Evolutionary conservation across 2,797 vertebrate species (phyloP).

Genomic region (Petrocephalus sullivani): DNA sequence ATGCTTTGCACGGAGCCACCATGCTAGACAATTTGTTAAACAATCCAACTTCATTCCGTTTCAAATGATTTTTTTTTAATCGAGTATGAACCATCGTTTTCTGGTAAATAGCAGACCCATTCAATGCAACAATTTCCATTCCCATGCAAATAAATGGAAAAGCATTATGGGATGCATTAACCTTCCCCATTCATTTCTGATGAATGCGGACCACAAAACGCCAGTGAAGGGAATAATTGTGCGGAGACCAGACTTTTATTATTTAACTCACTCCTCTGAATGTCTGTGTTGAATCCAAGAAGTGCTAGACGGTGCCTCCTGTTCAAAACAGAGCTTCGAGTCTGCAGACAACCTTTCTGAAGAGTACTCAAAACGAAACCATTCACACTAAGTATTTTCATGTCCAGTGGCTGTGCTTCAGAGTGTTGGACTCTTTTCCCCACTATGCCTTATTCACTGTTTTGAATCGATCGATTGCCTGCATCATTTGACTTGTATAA

Average conservation of each 20-base stretch:
- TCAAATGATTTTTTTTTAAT: background rate
- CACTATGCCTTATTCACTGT: background rate
- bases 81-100: background rate
- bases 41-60: background rate
- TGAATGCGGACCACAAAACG: constrained; percentile 34
- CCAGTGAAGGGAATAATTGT: constrained; percentile 58
- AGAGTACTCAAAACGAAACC: background rate
- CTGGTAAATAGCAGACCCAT: background rate
- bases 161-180: constrained; percentile 2
- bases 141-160: constrained; percentile 14
- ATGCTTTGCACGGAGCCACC: background rate
- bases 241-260: constrained; percentile 63
- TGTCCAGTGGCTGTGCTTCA: background rate
- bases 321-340: constrained; percentile 63
- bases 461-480: background rate
- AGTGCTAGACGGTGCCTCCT: constrained; percentile 73
- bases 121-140: background rate
- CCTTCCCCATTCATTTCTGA: constrained; percentile 24
- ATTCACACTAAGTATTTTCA: background rate
- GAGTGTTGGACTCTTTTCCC: background rate
- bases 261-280: constrained; percentile 51
- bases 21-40: background rate
- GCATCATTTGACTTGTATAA: background rate
- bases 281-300: constrained; percentile 57
- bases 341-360: background rate